Evolutionary conservation across 2,113 vertebrate species (phyloP).

Genomic region (Psophia crepitans): DNA sequence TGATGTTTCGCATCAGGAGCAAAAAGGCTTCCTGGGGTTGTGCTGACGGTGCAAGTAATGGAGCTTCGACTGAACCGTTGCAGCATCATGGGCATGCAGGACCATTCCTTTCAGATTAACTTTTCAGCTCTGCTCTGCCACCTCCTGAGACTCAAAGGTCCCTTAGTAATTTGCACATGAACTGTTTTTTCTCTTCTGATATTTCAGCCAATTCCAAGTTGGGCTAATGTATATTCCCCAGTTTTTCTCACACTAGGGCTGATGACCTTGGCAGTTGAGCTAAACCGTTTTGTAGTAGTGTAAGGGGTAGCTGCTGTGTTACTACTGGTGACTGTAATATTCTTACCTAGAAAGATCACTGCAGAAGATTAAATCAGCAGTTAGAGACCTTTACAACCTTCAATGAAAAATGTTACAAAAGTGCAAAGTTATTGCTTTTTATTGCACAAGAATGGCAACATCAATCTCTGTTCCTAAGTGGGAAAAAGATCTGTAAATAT

Average conservation of each 20-base stretch:
- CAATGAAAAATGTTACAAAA: neutral
- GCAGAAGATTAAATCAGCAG: neutral
- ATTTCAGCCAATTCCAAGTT: neutral
- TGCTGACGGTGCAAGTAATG: neutral
- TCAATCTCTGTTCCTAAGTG: neutral
- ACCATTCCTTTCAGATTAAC: neutral
- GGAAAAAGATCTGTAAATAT: neutral
- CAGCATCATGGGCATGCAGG: neutral
- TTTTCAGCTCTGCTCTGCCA: neutral
- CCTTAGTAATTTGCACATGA: neutral
- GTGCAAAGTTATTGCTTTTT: neutral
- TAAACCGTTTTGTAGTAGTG: neutral
- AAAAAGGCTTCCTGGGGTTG: neutral
- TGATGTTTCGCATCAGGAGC: neutral
- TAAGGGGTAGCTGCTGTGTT: neutral
- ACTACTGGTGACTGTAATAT: neutral
- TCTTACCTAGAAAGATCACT: neutral
- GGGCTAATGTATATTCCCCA: no score
- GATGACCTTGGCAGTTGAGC: neutral
- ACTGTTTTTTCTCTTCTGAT: neutral
- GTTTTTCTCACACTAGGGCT: neutral
- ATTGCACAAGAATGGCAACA: neutral
- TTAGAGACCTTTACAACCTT: neutral
- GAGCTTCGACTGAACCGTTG: accelerated
- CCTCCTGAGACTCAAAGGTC: neutral